These are phyloP conservation scores for Tetranychus truncatus DNA, from an alignment of 2,888 invertebrate species.

Conservation along the genomic window DNA sequence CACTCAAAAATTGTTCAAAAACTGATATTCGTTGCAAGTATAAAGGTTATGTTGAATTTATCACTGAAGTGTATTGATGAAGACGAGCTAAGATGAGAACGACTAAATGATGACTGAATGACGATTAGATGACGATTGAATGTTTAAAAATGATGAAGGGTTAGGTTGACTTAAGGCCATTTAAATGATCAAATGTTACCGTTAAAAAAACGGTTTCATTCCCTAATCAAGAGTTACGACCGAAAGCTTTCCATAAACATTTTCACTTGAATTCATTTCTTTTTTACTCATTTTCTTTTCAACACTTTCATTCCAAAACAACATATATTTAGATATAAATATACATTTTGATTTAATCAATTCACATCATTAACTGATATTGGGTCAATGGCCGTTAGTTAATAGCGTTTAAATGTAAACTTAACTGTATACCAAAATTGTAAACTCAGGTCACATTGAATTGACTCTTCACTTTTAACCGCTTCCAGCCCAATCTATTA, in stretches of 20 bases:
- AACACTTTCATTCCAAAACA: neutral
- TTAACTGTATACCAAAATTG: too few species aligned
- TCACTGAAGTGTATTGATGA: neutral
- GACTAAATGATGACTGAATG: neutral
- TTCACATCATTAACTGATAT: neutral
- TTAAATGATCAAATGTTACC: neutral
- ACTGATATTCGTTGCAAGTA: too few species aligned
- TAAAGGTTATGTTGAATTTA: too few species aligned
- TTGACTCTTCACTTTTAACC: neutral
- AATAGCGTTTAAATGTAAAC: neutral
- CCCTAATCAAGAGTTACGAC: too few species aligned
- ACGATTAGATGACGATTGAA: neutral
- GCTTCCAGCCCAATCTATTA: too few species aligned
- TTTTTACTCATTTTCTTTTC: neutral
- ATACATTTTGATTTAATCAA: too few species aligned
- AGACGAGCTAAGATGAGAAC: neutral
- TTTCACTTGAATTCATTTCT: neutral
- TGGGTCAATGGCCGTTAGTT: neutral
- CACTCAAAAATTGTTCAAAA: too few species aligned
- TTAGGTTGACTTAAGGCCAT: neutral
- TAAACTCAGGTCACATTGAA: neutral
- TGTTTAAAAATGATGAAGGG: neutral
- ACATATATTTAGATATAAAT: too few species aligned
- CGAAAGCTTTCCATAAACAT: too few species aligned
- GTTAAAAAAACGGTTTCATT: neutral